These are phyloP conservation scores for Beris chalybata DNA, from an alignment of 2,888 invertebrate species.

Conservation along the genomic window DNA sequence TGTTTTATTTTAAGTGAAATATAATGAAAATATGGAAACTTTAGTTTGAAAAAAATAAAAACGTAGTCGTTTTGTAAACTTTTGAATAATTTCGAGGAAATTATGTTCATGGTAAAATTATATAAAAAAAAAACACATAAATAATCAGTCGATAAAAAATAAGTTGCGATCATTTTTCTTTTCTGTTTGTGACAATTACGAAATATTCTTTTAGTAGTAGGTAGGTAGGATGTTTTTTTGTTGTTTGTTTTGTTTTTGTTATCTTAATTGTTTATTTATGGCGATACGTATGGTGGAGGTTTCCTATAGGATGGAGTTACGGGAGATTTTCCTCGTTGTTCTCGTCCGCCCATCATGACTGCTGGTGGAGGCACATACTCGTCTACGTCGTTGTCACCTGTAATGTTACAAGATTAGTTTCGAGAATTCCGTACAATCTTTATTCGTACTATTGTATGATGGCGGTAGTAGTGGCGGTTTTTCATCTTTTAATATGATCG, in stretches of 20 bases:
- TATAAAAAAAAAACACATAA: slow-evolving; percentile 20
- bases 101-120: neutral
- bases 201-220: slow-evolving; percentile 6
- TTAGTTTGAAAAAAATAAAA: slow-evolving; percentile 8
- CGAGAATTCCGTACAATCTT: slow-evolving; percentile 33
- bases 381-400: slow-evolving; percentile 61
- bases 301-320: slow-evolving; percentile 91
- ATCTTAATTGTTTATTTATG: slow-evolving; percentile 64
- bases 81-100: no score
- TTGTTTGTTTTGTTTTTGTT: slow-evolving; percentile 12
- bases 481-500: slow-evolving; percentile 92
- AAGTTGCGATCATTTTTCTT: neutral
- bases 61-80: slow-evolving; percentile 16
- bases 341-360: slow-evolving; percentile 63
- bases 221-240: slow-evolving; percentile 22
- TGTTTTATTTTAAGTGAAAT: slow-evolving; percentile 4
- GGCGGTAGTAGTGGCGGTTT: slow-evolving; percentile 90
- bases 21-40: slow-evolving; percentile 7
- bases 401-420: neutral
- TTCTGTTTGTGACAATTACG: neutral
- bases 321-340: slow-evolving; percentile 72
- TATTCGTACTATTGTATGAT: slow-evolving; percentile 55
- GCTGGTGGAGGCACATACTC: slow-evolving; percentile 92
- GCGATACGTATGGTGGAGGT: slow-evolving; percentile 96
- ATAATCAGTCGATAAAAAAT: slow-evolving; percentile 24